Base-by-base conservation (phyloP, 2,888 invertebrate genomes). In the Andrena bucephala region DNA sequence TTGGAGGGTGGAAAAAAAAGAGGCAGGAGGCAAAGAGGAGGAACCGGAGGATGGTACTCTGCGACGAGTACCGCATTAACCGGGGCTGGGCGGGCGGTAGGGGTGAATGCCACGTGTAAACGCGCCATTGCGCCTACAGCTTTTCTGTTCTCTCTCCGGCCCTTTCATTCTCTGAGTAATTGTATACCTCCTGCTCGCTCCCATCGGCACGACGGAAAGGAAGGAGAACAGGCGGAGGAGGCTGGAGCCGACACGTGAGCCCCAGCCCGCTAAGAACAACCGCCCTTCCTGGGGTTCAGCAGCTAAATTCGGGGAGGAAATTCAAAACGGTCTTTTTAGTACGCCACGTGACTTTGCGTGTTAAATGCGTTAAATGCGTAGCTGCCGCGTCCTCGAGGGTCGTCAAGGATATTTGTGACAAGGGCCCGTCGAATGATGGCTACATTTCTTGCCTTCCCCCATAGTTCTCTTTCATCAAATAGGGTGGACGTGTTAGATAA, bases 321-420 rank as follows among this genome's bases (percentile, higher is more conserved):
- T 86, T 84, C 81, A 77, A 84, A 81, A 77, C 78, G 70, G 77
- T 63, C 72, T 81, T 86, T 87, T 87, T 85, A 85, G 77, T 65
- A 77, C 72, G 81, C 83, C 74, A 50, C 81, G 74, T 74, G 77
- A 77, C 85, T 67, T 78, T 36, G 75, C 72, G 77, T 52, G 79
- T 57, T 60, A 60, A 72, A 69, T 66, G 66, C 62, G 77, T 74
- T 74, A 68, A 85, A 48, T 33, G 65, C 74, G 66, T 50, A 20
- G 57, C 33, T 27, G 29, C 52, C n/a, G 50, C 50, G 36, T 72
- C 31, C 52, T 59, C 24, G 65, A 67, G 71, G 48, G 63, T 29
- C 27, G 29, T 52, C 50, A 6, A 48, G 2, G 66, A 48, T 50
- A 69, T 81, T 70, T n/a, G 2, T 7, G 52, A n/a, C 27, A 62